Evolutionary conservation across 2,888 invertebrate species (phyloP), one percentile per base, ranked within the genome.

Genomic region (Nymphalis urticae): DNA sequence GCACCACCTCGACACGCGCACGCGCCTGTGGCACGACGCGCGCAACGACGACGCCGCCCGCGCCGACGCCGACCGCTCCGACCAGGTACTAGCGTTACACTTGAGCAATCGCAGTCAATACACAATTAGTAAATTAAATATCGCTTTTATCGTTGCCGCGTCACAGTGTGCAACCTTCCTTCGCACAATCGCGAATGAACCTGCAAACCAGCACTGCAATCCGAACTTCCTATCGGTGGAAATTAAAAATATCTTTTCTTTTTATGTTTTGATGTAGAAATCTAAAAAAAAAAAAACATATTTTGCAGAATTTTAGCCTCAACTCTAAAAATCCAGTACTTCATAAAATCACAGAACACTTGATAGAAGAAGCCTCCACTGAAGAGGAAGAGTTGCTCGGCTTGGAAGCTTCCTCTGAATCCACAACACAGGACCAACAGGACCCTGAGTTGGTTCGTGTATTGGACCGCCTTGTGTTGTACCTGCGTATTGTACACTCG

Each of bases 291-390:
- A 42, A 7, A 17, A 42, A 10, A 42, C 54, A 51, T 24, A 10
- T 10, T 48, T 64, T 51, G 75, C 75, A 92, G 86, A 90, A 81
- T 77, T 92, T 92, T 79, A 97, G 96, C 56, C 93, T 97, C 53
- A 95, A 95, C 62, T 96, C 97, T 0, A 96, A 95, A 78, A 99
- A 99, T 90, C 99, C 99, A 0, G 96, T 99, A 8, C 91, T 99
- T 71, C 97, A 98, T 83, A 98, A 99, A 84, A 99, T 99, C 76
- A 98, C 99, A 0, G 99, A 99, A 84, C 99, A 98, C 85, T 90
- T 99, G 64, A 99, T 99, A 74, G 99, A 99, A 86, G 99, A 99
- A 89, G 98, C 98, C 0, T 98, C 97, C 7, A 99, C 98, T 0
- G 99, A 99, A 87, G 99, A 99, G 82, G 99, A 99, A 76, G 99